Evolutionary conservation across 2,797 vertebrate genomes (phyloP).

Genomic region (Crenuchus spilurus): DNA sequence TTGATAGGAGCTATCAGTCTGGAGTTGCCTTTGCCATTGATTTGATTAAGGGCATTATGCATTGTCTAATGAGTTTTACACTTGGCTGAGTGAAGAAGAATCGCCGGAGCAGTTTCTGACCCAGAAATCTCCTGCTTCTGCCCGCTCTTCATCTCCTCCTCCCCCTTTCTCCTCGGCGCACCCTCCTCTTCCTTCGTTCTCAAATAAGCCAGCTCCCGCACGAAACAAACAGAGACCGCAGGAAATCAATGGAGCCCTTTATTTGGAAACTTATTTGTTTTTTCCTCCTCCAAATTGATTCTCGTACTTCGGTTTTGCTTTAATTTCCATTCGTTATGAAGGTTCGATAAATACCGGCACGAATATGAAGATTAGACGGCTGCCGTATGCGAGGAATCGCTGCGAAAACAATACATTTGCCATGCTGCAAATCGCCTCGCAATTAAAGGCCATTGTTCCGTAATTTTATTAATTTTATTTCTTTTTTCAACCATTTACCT

Average conservation of each 20-base stretch:
- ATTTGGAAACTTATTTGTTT: constrained; percentile 71
- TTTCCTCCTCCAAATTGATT: constrained; percentile 73
- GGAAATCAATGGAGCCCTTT: constrained; percentile 78
- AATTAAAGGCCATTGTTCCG: constrained; percentile 75
- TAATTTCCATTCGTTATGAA: constrained; percentile 77
- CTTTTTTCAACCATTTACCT: constrained; percentile 55
- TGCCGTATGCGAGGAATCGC: constrained; percentile 63
- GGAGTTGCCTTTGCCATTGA: constrained; percentile 86
- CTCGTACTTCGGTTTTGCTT: constrained; percentile 69
- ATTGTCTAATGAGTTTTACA: constrained; percentile 99
- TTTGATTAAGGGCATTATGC: constrained; percentile 98
- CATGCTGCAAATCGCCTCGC: constrained; percentile 68
- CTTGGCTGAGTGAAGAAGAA: constrained; percentile 96
- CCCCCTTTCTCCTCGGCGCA: constrained; percentile 52
- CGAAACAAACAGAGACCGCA: constrained; percentile 63
- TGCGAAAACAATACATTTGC: constrained; percentile 71
- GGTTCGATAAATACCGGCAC: constrained; percentile 71
- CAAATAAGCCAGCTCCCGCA: constrained; percentile 55
- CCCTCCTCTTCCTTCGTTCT: constrained; percentile 62
- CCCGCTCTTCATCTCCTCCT: constrained; percentile 67
- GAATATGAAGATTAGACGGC: constrained; percentile 72
- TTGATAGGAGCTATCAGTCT: constrained; percentile 76
- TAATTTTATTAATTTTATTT: constrained; percentile 65
- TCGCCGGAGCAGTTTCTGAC: constrained; percentile 84
- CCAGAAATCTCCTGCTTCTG: constrained; percentile 76